Conservation (phyloP, 2,113 vertebrate genomes). For the Ursus arctos region DNA sequence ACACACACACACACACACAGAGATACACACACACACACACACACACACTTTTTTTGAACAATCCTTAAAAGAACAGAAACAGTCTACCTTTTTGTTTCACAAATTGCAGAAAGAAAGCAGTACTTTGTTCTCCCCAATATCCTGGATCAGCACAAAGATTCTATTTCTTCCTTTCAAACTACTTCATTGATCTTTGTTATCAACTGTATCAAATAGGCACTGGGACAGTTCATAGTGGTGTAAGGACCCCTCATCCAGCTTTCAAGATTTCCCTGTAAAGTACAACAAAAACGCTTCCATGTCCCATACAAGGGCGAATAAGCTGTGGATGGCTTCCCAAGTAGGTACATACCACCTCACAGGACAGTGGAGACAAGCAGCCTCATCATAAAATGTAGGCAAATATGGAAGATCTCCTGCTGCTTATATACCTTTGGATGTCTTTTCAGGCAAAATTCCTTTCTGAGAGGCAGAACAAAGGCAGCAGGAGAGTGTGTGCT, state of each 20-base stretch:
- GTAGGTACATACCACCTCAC: not conserved
- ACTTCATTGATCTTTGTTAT: not conserved
- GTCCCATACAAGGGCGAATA: not conserved
- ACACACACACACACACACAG: not conserved
- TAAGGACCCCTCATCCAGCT: not conserved
- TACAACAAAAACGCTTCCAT: not conserved
- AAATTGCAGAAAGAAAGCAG: not conserved
- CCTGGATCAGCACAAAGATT: not conserved
- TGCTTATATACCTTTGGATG: not conserved
- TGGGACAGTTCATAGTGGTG: not conserved
- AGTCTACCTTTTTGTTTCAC: not conserved
- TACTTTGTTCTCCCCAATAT: not conserved
- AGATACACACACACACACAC: not conserved
- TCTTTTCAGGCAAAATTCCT: not conserved
- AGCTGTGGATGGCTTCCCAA: not conserved
- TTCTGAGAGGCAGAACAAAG: not conserved
- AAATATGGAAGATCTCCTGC: not conserved
- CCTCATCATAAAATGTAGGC: not conserved
- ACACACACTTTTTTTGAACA: not conserved
- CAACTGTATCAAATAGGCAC: not conserved
- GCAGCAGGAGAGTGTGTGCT: not conserved
- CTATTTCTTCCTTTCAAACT: not conserved
- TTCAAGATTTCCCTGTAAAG: not conserved
- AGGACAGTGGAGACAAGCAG: not conserved
- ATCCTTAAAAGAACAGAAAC: conserved; percentile 7